These are phyloP conservation scores for Drosophila acutilabella DNA, from an alignment of 2,888 invertebrate species.

Conservation along the genomic window DNA sequence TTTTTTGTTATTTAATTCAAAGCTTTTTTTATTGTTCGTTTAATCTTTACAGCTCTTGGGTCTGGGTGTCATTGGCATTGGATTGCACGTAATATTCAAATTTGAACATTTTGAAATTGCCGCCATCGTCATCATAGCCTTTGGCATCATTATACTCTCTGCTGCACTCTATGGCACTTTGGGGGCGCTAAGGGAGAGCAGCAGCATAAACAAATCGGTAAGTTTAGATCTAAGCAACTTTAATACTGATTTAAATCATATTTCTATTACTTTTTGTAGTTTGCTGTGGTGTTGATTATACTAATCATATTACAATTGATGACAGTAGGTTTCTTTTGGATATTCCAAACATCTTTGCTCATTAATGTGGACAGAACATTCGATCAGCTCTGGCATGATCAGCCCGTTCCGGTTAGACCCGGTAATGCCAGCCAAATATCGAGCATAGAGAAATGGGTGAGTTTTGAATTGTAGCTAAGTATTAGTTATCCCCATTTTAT, in stretches of 20 bases:
- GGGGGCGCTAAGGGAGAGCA: slow-evolving; percentile 77
- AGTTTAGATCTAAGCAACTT: slow-evolving; percentile 14
- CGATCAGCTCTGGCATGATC: slow-evolving; percentile 78
- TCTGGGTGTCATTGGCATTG: slow-evolving; percentile 66
- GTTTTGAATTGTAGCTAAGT: slow-evolving; percentile 1
- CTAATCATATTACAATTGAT: slow-evolving; percentile 74
- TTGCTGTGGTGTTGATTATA: slow-evolving; percentile 67
- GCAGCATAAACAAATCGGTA: slow-evolving; percentile 73
- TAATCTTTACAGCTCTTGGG: slow-evolving; percentile 65
- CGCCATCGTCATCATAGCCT: slow-evolving; percentile 69
- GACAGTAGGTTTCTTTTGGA: slow-evolving; percentile 75
- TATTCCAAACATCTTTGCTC: slow-evolving; percentile 76
- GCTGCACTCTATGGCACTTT: slow-evolving; percentile 68
- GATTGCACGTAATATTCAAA: slow-evolving; percentile 64
- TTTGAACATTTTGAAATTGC: slow-evolving; percentile 76
- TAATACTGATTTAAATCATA: no score
- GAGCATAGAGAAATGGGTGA: slow-evolving; percentile 80
- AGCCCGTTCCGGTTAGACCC: slow-evolving; percentile 78
- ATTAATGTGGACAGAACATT: slow-evolving; percentile 80
- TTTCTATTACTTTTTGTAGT: slow-evolving; percentile 45
- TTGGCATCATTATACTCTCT: slow-evolving; percentile 67
- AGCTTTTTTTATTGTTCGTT: slow-evolving; percentile 10
- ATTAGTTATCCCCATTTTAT: background rate
- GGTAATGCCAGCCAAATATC: slow-evolving; percentile 79
- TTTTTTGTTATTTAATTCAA: background rate